Conservation (phyloP, 2,113 vertebrate species). For the Oplegnathus fasciatus region DNA sequence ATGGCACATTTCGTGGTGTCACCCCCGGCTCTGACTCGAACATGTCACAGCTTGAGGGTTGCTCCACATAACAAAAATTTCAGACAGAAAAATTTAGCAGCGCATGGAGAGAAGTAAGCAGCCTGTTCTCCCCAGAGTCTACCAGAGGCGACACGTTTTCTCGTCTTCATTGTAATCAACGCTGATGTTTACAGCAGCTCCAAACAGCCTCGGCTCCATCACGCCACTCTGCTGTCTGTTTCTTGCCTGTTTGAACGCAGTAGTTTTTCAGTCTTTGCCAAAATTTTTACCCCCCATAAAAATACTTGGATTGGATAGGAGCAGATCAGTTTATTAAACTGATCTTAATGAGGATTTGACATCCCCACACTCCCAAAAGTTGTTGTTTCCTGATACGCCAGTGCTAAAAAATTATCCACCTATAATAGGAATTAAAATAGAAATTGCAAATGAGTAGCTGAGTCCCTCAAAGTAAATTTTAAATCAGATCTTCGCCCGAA, state of each 20-base stretch:
- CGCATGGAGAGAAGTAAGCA: constrained; percentile 20
- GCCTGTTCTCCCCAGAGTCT: constrained; percentile 46
- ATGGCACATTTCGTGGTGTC: constrained; percentile 22
- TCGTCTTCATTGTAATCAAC: constrained; percentile 44
- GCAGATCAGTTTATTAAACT: background rate
- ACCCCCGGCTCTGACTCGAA: background rate
- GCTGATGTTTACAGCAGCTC: constrained; percentile 49
- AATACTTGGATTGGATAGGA: background rate
- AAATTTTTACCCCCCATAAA: background rate
- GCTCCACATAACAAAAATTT: constrained; percentile 47
- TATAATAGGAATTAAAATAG: background rate
- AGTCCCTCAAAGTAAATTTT: no score
- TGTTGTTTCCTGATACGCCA: background rate
- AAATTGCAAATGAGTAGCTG: background rate
- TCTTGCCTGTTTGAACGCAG: background rate
- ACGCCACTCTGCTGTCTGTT: background rate
- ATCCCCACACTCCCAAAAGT: background rate
- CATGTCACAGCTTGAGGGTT: constrained; percentile 52
- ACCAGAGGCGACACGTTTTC: constrained; percentile 46
- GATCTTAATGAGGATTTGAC: background rate
- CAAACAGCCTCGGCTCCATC: constrained; percentile 18
- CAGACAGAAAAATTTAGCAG: constrained; percentile 50
- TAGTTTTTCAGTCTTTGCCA: background rate
- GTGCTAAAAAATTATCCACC: no score
- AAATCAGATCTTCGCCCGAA: no score